A percentile compares a stretch with the other conserved stretches of the same genome.
phyloP scores from a whole-genome alignment of 2,797 vertebrate genomes.

The Myiothlypis chrysogaster region DNA sequence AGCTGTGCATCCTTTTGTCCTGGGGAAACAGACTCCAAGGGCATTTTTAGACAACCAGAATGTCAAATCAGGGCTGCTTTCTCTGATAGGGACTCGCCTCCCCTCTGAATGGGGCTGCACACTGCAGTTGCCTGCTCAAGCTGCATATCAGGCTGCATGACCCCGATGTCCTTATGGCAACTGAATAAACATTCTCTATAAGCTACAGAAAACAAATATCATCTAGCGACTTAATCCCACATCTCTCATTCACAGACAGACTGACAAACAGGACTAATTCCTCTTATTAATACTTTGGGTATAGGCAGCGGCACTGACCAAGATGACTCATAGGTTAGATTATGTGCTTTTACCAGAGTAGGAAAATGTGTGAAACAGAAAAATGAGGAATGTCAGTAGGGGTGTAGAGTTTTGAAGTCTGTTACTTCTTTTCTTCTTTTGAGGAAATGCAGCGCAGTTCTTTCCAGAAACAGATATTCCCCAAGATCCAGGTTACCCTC shows the following conservation, averaged over 20 bases:
- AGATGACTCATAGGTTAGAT: conserved; percentile 1
- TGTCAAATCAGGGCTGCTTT: background rate
- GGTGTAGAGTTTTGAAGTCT: background rate
- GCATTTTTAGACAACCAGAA: background rate
- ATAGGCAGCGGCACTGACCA: background rate
- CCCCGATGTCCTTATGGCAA: background rate
- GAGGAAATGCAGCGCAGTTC: background rate
- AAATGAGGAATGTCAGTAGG: background rate
- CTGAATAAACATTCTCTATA: conserved; percentile 14
- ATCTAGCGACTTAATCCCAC: background rate
- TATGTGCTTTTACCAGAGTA: background rate
- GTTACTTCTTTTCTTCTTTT: background rate
- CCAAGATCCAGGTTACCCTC: background rate
- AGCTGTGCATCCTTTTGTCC: background rate
- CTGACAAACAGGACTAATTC: conserved; percentile 43
- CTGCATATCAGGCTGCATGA: background rate
- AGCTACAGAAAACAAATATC: conserved; percentile 30
- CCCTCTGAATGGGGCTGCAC: background rate
- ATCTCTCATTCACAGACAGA: conserved; percentile 40
- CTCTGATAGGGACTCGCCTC: background rate
- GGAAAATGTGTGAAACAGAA: background rate
- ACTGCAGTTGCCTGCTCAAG: background rate
- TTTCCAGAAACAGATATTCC: conserved; percentile 35
- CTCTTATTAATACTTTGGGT: conserved; percentile 24
- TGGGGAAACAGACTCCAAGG: background rate